Evolutionary conservation across 2,888 invertebrate genomes (phyloP), one percentile per base, ranked within the genome.

Genomic region (Ormia ochracea): DNA sequence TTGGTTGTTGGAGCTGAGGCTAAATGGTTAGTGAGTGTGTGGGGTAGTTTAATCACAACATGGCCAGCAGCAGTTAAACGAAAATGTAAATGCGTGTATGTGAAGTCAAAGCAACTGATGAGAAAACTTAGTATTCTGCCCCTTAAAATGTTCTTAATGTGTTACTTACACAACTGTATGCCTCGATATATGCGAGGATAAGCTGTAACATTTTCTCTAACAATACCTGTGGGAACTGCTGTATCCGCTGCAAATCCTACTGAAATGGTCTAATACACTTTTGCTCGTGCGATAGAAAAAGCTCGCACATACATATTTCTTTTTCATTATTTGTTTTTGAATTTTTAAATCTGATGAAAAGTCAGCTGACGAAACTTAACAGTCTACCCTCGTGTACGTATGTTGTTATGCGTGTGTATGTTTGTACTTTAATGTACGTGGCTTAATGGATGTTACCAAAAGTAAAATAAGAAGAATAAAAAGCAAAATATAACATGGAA

Each of bases 141-240:
- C 36, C 56, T 65, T 41, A 69, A 78, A 78, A 69, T 74, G 58
- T 74, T 74, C 78, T 79, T 79, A 79, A 79, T 79, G 69, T 74
- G 63, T 31, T 33, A 73, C 61, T 50, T 73, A 61, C 61, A 75
- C 70, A 48, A 75, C 36, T 45, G 10, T 7, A 75, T 17, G 4
- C 28, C 48, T 56, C 12, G 3, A 52, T 19, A 23, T 43, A 38
- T 68, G 36, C 58, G 58, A 58, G 58, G 45, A 23, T 21, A 38
- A 52, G 28, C 28, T 28, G 38, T 48, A 14, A 26, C 3, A 10
- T 10, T 17, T 7, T 19, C 17, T 17, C 9, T 19, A n/a, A n/a
- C n/a, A n/a, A n/a, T n/a, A n/a, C n/a, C n/a, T n/a, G n/a, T n/a
- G n/a, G n/a, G n/a, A n/a, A n/a, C n/a, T n/a, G n/a, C n/a, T n/a